Conservation (phyloP, 2,797 vertebrate species). For the Denticeps clupeoides region DNA sequence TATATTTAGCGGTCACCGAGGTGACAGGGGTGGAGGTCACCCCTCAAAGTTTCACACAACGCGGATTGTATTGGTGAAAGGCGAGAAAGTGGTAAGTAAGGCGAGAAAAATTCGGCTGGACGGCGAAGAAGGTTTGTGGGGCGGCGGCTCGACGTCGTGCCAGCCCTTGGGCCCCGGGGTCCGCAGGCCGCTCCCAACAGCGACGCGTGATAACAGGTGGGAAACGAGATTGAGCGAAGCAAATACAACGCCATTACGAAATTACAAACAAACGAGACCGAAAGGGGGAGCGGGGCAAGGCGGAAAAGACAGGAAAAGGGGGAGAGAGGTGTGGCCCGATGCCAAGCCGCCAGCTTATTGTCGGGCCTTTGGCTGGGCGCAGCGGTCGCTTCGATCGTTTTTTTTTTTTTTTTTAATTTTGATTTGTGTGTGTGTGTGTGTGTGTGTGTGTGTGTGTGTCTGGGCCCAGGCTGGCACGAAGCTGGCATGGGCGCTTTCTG, state of each 20-base stretch:
- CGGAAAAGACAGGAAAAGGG: conserved; percentile 15
- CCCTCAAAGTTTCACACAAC: too few species aligned
- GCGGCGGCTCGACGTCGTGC: too few species aligned
- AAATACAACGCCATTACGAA: conserved; percentile 39
- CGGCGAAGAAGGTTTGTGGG: too few species aligned
- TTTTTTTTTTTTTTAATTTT: conserved; percentile 39
- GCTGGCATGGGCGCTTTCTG: conserved; percentile 31
- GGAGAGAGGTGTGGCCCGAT: conserved; percentile 40
- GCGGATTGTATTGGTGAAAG: too few species aligned
- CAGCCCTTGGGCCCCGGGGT: too few species aligned
- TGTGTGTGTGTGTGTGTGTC: neutral
- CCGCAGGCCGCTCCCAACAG: conserved; percentile 5
- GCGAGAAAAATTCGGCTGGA: too few species aligned
- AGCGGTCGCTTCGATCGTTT: conserved; percentile 58
- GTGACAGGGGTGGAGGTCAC: too few species aligned
- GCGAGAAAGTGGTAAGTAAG: too few species aligned
- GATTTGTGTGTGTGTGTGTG: too few species aligned
- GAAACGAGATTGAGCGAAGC: conserved; percentile 30
- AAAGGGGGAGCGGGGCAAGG: conserved; percentile 17
- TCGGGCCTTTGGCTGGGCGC: conserved; percentile 47
- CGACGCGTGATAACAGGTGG: conserved; percentile 19
- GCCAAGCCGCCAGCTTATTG: conserved; percentile 60
- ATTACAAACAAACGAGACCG: conserved; percentile 35
- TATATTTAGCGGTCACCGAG: too few species aligned
- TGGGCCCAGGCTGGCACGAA: neutral